Evolutionary conservation across 2,113 vertebrate species (phyloP).

Genomic region (Cygnus atratus): DNA sequence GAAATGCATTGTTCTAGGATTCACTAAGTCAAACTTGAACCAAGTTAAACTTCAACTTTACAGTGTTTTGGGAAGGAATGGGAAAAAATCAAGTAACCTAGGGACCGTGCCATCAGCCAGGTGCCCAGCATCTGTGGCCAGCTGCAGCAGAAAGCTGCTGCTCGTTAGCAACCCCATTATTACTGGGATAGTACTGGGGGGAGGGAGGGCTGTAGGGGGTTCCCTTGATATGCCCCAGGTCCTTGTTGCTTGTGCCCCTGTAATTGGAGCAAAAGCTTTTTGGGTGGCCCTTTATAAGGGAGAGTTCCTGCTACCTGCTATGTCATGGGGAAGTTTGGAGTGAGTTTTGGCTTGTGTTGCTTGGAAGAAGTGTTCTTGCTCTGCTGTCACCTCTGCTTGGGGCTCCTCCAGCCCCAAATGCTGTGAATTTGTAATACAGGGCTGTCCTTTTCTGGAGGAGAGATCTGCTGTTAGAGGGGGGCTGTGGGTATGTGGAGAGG

Average conservation of each 20-base stretch:
- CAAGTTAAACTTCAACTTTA: background rate
- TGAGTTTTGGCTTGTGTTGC: rapidly evolving
- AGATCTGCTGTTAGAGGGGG: background rate
- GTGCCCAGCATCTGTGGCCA: background rate
- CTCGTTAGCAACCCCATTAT: background rate
- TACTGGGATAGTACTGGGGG: background rate
- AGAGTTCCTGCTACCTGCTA: rapidly evolving
- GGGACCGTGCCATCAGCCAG: background rate
- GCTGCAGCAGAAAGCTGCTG: background rate
- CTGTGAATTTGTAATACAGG: rapidly evolving
- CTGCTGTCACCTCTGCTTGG: too few species aligned
- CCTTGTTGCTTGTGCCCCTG: background rate
- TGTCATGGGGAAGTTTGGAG: rapidly evolving
- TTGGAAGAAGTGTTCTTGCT: background rate
- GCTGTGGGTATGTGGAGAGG: background rate
- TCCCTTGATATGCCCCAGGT: rapidly evolving
- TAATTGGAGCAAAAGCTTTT: background rate
- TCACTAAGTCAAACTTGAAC: background rate
- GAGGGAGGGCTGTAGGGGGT: rapidly evolving
- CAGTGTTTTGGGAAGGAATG: background rate
- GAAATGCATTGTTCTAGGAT: background rate
- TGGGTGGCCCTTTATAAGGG: rapidly evolving
- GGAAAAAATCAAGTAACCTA: background rate
- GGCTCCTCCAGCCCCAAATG: rapidly evolving
- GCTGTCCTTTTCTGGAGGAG: too few species aligned